These are phyloP conservation scores for Paelopatides confundens DNA, from an alignment of 53 echinoderm and acorn worm genomes.

Conservation along the genomic window DNA sequence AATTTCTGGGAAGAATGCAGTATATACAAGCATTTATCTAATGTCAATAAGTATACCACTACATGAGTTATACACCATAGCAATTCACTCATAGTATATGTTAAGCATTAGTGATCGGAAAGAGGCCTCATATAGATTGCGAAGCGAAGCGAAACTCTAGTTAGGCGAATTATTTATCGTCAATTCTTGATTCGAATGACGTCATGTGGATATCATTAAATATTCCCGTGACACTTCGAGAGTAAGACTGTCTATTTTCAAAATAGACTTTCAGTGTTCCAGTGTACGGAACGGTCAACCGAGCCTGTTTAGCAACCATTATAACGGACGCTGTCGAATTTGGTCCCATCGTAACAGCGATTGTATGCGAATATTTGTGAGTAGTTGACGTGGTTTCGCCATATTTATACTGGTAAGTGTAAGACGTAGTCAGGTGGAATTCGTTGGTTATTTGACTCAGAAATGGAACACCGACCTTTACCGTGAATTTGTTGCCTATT, in stretches of 20 bases:
- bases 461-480: background rate
- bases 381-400: background rate
- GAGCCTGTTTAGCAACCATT: background rate
- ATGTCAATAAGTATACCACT: too few species aligned
- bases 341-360: background rate
- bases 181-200: background rate
- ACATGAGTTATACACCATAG: too few species aligned
- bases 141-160: too few species aligned
- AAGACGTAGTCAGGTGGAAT: background rate
- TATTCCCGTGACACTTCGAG: background rate
- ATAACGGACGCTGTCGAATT: background rate
- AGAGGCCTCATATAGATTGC: too few species aligned
- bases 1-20: too few species aligned
- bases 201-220: background rate
- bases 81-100: too few species aligned
- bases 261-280: background rate
- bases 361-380: background rate
- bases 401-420: background rate
- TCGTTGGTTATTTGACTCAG: too few species aligned
- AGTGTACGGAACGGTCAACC: background rate
- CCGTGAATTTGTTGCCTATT: background rate
- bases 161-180: too few species aligned
- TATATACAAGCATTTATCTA: too few species aligned
- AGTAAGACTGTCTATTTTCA: background rate
- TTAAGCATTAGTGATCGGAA: too few species aligned